Percentiles rank a stretch among this genome's conserved stretches.
Evolutionary conservation across 1,140 invertebrate species (phyloP).

Genomic region (Orius insidiosus): DNA sequence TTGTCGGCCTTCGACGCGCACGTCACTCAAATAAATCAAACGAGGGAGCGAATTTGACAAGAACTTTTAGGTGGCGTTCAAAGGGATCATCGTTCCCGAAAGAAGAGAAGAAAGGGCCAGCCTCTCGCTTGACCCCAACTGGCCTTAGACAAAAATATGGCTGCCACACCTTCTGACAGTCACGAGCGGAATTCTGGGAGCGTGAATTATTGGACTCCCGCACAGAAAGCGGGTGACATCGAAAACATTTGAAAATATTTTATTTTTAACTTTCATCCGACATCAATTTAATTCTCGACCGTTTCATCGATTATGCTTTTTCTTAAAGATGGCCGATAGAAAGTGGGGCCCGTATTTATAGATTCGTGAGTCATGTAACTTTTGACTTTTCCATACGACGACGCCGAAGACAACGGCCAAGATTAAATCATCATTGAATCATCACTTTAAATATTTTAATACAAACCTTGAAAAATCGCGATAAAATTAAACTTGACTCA

Average conservation of each 20-base stretch:
- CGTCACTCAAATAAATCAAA: neutral
- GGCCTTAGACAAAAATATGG: conserved; percentile 23
- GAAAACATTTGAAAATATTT: neutral
- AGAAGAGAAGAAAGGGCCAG: conserved; percentile 13
- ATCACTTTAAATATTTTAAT: too few relatives aligned
- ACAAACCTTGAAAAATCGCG: too few relatives aligned
- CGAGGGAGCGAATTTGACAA: conserved; percentile 1
- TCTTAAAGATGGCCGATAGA: too few relatives aligned
- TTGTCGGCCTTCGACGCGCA: too few relatives aligned
- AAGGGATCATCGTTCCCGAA: conserved; percentile 4
- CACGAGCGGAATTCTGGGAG: conserved; percentile 20
- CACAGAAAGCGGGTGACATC: conserved; percentile 7
- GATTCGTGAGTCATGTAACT: too few relatives aligned
- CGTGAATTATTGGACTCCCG: conserved; percentile 15
- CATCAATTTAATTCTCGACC: neutral
- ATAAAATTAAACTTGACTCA: too few relatives aligned
- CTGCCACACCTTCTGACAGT: conserved; percentile 23
- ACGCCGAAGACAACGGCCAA: too few relatives aligned
- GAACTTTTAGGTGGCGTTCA: conserved; percentile 5
- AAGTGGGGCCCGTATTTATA: too few relatives aligned
- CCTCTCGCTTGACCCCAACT: conserved; percentile 18
- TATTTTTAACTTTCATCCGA: too few relatives aligned
- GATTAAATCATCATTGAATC: too few relatives aligned
- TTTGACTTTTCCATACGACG: too few relatives aligned
- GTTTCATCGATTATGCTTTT: conserved; percentile 8